A percentile compares a stretch with the other conserved stretches of the same genome.
phyloP scores from a whole-genome alignment of 2,113 vertebrate species.

The Todiramphus chloris region DNA sequence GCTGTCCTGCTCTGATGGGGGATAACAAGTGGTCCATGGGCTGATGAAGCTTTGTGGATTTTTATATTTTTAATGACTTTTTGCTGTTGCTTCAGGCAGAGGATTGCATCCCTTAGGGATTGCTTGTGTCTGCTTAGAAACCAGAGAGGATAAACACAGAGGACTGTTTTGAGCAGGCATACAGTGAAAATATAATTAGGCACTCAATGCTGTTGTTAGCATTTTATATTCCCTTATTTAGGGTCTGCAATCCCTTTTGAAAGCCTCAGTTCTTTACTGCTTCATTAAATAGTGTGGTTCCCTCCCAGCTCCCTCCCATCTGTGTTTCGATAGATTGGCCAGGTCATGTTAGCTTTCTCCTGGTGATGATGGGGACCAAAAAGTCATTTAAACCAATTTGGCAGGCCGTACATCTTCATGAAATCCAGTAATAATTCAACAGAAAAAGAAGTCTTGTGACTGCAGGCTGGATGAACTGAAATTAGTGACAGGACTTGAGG shows the following conservation, averaged over 20 bases:
- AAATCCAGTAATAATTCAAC: background rate
- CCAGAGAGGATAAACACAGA: background rate
- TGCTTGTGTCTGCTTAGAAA: background rate
- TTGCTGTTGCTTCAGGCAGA: background rate
- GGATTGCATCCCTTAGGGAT: background rate
- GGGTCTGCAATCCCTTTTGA: background rate
- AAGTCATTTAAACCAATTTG: slow-evolving; percentile 45
- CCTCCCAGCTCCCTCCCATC: slow-evolving; percentile 23
- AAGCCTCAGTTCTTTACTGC: background rate
- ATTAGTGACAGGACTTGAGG: no score
- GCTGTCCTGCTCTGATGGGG: background rate
- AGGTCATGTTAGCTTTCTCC: background rate
- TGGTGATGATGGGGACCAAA: background rate
- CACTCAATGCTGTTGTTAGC: background rate
- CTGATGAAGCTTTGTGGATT: background rate
- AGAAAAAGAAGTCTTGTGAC: background rate
- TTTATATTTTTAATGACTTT: background rate
- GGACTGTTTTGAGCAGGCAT: background rate
- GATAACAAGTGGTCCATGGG: background rate
- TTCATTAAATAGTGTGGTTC: background rate
- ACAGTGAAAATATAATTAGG: background rate
- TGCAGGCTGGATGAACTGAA: background rate
- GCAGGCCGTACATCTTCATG: slow-evolving; percentile 40
- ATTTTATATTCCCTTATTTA: background rate
- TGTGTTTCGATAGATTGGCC: background rate